phyloP scores from a whole-genome alignment of 2,113 vertebrate species.

The Gnathonemus longibarbis region DNA sequence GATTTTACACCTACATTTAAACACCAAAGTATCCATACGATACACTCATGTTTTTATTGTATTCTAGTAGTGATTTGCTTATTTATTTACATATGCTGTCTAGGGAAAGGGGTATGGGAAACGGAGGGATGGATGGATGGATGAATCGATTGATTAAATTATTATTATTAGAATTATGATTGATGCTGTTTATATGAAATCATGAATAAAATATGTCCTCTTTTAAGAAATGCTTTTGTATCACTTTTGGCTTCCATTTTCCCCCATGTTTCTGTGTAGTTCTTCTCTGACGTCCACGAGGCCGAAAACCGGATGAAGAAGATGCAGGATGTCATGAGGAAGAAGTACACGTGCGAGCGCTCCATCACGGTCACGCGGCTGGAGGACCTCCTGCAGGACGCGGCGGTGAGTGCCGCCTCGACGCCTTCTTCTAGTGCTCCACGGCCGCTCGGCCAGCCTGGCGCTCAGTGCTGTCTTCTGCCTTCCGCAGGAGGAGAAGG shows the following conservation, averaged over 20 bases:
- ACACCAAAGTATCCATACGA: not conserved
- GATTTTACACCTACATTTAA: not conserved
- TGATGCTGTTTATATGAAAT: not conserved
- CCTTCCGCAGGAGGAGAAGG: constrained; percentile 71
- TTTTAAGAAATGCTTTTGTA: not conserved
- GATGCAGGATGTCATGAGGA: constrained; percentile 74
- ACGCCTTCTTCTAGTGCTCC: not conserved
- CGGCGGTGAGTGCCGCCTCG: constrained; percentile 50
- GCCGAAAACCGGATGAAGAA: constrained; percentile 75
- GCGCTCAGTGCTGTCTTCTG: not conserved
- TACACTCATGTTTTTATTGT: not conserved
- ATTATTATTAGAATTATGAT: not conserved
- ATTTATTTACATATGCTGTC: not conserved
- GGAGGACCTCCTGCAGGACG: constrained; percentile 86
- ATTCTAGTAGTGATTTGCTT: not conserved
- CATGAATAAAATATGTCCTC: not conserved
- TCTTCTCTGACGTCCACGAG: constrained; percentile 78
- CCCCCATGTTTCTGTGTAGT: constrained; percentile 45
- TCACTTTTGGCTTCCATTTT: not conserved
- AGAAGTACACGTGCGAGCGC: constrained; percentile 83
- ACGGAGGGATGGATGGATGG: not conserved
- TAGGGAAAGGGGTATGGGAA: not conserved
- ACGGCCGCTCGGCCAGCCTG: not conserved
- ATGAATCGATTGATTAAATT: not conserved
- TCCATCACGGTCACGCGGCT: constrained; percentile 73